A percentile compares a stretch with the other conserved stretches of the same genome.
phyloP scores from a whole-genome alignment of 2,888 invertebrate genomes.

The Drosophila vallismaia region DNA sequence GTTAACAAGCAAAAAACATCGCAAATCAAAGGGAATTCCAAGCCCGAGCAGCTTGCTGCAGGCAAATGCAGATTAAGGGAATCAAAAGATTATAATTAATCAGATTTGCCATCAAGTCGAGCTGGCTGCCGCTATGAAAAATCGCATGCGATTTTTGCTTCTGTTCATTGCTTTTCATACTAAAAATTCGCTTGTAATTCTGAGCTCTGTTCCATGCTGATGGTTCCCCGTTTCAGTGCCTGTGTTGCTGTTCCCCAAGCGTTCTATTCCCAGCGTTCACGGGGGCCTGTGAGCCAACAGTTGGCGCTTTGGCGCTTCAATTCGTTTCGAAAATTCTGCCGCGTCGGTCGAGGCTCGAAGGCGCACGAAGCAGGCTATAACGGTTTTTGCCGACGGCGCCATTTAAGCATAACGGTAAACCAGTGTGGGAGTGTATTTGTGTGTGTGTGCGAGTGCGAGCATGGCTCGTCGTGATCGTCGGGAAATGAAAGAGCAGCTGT shows the following conservation, averaged over 20 bases:
- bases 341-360: slow-evolving; percentile 65
- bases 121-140: slow-evolving; percentile 3
- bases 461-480: slow-evolving; percentile 59
- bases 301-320: slow-evolving; percentile 50
- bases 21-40: slow-evolving; percentile 44
- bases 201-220: slow-evolving; percentile 29
- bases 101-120: slow-evolving; percentile 12
- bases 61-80: slow-evolving; percentile 46
- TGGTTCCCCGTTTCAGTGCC: slow-evolving; percentile 10
- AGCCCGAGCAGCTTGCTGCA: slow-evolving; percentile 29
- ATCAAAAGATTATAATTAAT: slow-evolving; percentile 49
- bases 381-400: slow-evolving; percentile 53
- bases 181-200: slow-evolving; percentile 1
- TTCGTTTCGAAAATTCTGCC: slow-evolving; percentile 74
- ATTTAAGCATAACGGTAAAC: slow-evolving; percentile 62
- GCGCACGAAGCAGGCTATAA: slow-evolving; percentile 23
- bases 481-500: slow-evolving; percentile 26
- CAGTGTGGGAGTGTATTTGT: slow-evolving; percentile 30
- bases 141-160: slow-evolving; percentile 40
- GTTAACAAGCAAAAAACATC: slow-evolving; percentile 40
- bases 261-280: slow-evolving; percentile 16
- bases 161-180: slow-evolving; percentile 12
- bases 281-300: slow-evolving; percentile 36
- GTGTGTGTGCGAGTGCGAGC: slow-evolving; percentile 23
- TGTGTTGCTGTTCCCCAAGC: neutral